Evolutionary conservation across 2,797 vertebrate genomes (phyloP), one percentile per base, ranked within the genome.

Genomic region (Malacoraja senta): DNA sequence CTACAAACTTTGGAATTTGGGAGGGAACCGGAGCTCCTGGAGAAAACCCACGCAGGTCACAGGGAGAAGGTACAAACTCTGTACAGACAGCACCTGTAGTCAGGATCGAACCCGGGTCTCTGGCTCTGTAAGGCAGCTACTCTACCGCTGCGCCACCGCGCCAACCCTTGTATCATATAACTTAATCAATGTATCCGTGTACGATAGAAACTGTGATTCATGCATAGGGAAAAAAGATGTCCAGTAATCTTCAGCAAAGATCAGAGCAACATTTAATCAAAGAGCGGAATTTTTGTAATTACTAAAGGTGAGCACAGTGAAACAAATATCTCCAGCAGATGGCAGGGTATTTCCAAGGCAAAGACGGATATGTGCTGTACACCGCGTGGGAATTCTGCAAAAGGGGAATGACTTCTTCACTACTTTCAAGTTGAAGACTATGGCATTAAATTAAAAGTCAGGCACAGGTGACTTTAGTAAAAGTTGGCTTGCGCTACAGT

Each of bases 311-410:
- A 88, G n/a, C 61, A 35, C 63, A 88, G 19, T 68, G 61, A 68
- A 68, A 88, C n/a, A 35, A 63, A 68, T 68, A 68, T 88, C 84
- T 88, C 84, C 84, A 88, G 7, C 84, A 88, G 84, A 68, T 88
- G 84, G 84, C 84, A 88, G 84, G 84, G 35, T 63, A 21, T 88
- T 21, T 65, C 63, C 61, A 88, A 88, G 65, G 84, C n/a, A 68
- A 88, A 68, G 61, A 32, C 26, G 32, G n/a, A 68, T 32, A 8
- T 35, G n/a, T 21, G n/a, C 84, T 68, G 15, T 78, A 32, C 77
- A 78, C 32, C 19, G 32, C 6, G 21, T 68, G 61, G n/a, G 84
- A 68, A 35, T 88, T 68, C 63, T 65, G 63, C 15, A 65, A 88
- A 88, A 68, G 15, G 15, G 8, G 63, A 10, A 68, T 35, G n/a